A percentile compares a stretch with the other conserved stretches of the same genome.
Conservation (phyloP, 30 jellyfish, hydroid and myxozoan genomes). For the Hydractinia echinata region DNA sequence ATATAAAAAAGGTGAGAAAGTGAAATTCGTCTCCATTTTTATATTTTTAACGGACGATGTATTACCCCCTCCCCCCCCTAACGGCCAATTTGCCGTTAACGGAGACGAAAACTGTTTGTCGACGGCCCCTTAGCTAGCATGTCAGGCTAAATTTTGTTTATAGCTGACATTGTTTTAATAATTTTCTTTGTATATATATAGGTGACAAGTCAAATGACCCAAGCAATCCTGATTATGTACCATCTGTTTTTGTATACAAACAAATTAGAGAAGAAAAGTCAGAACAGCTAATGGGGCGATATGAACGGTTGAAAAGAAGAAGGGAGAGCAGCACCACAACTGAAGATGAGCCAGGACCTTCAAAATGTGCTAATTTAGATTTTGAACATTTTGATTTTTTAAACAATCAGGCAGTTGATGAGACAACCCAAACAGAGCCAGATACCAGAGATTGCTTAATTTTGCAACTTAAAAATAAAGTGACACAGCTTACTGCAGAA, state of each 20-base stretch:
- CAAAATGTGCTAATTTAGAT: neutral
- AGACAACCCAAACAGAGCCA: conserved; percentile 14
- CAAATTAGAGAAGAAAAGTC: neutral
- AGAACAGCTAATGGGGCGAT: neutral
- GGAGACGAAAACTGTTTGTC: too few species aligned
- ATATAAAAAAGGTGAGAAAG: too few species aligned
- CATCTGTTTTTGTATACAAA: conserved; percentile 10
- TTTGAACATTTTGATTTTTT: neutral
- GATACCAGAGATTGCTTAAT: neutral
- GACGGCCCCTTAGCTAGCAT: too few species aligned
- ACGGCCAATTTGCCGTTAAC: too few species aligned
- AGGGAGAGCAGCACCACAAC: neutral
- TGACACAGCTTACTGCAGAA: neutral
- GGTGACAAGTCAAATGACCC: conserved; percentile 7
- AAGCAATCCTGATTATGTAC: conserved; percentile 12
- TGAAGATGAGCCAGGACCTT: conserved; percentile 1
- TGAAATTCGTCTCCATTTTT: too few species aligned
- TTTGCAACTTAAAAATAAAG: neutral
- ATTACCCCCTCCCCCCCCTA: too few species aligned
- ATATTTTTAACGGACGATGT: too few species aligned
- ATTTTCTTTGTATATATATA: neutral
- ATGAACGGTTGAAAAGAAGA: conserved; percentile 1
- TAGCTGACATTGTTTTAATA: too few species aligned
- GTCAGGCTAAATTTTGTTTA: too few species aligned
- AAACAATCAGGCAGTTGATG: neutral